Percentiles rank a stretch among this genome's conserved stretches.
These are phyloP conservation scores for Eumaeus atala DNA, from an alignment of 1,140 invertebrate species.

Conservation along the genomic window DNA sequence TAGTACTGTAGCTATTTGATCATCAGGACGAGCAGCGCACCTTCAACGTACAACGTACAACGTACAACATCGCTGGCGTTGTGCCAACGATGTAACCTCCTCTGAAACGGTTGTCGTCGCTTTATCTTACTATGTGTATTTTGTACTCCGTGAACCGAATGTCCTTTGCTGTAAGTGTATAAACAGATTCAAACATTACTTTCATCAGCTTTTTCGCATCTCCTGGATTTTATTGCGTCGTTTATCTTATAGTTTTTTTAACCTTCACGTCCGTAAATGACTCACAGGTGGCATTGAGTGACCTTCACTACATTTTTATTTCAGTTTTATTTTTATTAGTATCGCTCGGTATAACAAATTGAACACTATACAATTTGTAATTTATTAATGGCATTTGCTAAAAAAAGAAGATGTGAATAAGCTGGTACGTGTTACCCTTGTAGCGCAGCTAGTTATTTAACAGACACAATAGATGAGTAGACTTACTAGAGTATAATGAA, in stretches of 20 bases:
- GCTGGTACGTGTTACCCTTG: too few species aligned
- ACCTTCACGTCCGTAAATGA: not conserved
- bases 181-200: not conserved
- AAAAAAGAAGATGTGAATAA: too few species aligned
- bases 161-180: slow-evolving; percentile 8
- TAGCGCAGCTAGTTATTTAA: too few species aligned
- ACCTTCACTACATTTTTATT: slow-evolving; percentile 4
- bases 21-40: too few species aligned
- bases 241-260: not conserved
- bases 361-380: too few species aligned
- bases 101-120: not conserved
- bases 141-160: not conserved
- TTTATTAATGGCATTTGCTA: too few species aligned
- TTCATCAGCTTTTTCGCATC: slow-evolving; percentile 2
- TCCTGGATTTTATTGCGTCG: not conserved
- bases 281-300: not conserved
- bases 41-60: too few species aligned
- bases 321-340: not conserved
- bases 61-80: not conserved
- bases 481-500: too few species aligned
- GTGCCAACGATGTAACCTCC: not conserved
- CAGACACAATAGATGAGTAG: too few species aligned
- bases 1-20: too few species aligned
- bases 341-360: too few species aligned
- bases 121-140: not conserved